These are phyloP conservation scores for Xestia c-nigrum DNA, from an alignment of 2,888 invertebrate species.

Conservation along the genomic window DNA sequence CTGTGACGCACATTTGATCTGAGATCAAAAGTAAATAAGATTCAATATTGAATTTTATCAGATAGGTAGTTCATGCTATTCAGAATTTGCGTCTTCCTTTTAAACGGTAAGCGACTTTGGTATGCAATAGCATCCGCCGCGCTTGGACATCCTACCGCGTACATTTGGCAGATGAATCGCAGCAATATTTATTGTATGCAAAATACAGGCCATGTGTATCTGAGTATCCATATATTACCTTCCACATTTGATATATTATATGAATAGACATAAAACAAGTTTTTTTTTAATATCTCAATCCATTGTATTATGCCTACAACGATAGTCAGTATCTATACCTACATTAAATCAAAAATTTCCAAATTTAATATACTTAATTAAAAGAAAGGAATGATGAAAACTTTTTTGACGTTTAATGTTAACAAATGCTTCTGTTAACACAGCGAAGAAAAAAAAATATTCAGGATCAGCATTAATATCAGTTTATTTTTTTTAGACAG, in stretches of 20 bases:
- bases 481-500: neutral
- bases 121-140: constrained; percentile 23
- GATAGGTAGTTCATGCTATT: neutral
- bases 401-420: constrained; percentile 17
- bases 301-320: no score
- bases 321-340: no score
- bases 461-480: constrained; percentile 7
- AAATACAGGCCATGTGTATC: constrained; percentile 28
- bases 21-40: constrained; percentile 28
- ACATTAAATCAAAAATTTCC: neutral
- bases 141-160: constrained; percentile 24
- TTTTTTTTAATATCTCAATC: no score
- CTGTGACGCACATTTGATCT: constrained; percentile 29
- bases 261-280: neutral
- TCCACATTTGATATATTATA: neutral
- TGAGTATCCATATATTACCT: neutral
- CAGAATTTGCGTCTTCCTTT: constrained; percentile 14
- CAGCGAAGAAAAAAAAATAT: neutral
- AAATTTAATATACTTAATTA: neutral
- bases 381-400: constrained; percentile 5
- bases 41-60: constrained; percentile 9
- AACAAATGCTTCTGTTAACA: constrained; percentile 16
- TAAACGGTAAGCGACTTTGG: constrained; percentile 37
- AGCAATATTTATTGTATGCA: constrained; percentile 50
- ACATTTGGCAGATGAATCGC: constrained; percentile 56